phyloP scores from a whole-genome alignment of 2,888 invertebrate species.

The Hirtodrosophila trivittata region DNA sequence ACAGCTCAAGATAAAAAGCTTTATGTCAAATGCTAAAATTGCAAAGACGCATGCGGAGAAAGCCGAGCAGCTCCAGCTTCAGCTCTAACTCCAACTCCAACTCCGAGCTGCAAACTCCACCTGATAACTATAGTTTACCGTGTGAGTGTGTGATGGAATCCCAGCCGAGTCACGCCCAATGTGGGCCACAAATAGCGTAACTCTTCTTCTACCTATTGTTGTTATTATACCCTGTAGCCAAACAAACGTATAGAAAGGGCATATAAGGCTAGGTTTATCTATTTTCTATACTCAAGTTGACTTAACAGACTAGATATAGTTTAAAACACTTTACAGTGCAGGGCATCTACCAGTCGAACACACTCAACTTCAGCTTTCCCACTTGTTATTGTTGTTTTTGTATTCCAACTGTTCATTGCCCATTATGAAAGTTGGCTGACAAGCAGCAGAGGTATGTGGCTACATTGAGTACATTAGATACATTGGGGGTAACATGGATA shows the following conservation, averaged over 20 bases:
- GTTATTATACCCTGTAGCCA: conserved; percentile 1
- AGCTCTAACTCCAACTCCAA: neutral
- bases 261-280: neutral
- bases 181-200: conserved; percentile 57
- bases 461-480: neutral
- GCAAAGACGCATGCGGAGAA: conserved; percentile 69
- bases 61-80: conserved; percentile 39
- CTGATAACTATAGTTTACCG: conserved; percentile 7
- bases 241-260: neutral
- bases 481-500: conserved; percentile 41
- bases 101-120: conserved; percentile 5
- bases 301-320: too few species aligned
- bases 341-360: neutral
- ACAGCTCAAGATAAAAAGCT: conserved; percentile 76
- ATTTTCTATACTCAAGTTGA: too few species aligned
- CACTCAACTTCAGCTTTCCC: neutral
- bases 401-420: conserved; percentile 53
- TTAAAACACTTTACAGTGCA: neutral
- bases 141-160: conserved; percentile 34
- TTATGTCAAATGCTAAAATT: conserved; percentile 76
- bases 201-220: conserved; percentile 12
- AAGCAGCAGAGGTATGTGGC: conserved; percentile 38
- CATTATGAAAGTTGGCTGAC: conserved; percentile 67
- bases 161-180: conserved; percentile 37
- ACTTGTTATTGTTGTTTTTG: conserved; percentile 17